Conservation (phyloP, 2,797 vertebrate species). For the Menidia menidia region DNA sequence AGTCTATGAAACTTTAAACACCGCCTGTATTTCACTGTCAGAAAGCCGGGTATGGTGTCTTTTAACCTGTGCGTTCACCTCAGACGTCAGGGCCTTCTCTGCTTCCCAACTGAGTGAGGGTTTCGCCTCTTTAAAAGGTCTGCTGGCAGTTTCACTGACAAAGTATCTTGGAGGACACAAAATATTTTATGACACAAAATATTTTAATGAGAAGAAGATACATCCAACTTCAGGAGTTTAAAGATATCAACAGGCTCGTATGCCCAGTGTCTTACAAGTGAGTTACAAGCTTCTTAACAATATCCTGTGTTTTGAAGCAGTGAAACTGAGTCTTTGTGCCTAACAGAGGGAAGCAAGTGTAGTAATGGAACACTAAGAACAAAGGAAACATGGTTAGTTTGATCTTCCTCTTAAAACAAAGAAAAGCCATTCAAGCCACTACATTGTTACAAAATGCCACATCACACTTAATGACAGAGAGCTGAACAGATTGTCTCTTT, state of each 20-base stretch:
- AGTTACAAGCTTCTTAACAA: constrained; percentile 61
- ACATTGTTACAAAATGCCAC: constrained; percentile 74
- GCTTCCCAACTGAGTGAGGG: constrained; percentile 14
- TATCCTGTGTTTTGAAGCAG: constrained; percentile 49
- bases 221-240: constrained; percentile 69
- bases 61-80: constrained; percentile 65
- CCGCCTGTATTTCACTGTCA: constrained; percentile 65
- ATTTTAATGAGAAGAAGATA: constrained; percentile 81
- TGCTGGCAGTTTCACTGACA: constrained; percentile 4
- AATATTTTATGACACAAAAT: constrained; percentile 72
- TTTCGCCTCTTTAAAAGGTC: constrained; percentile 13
- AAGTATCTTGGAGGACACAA: constrained; percentile 50
- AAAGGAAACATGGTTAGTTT: constrained; percentile 67
- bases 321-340: constrained; percentile 60
- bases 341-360: constrained; percentile 50
- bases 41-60: constrained; percentile 60
- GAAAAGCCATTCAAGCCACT: constrained; percentile 73
- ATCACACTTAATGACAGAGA: constrained; percentile 71
- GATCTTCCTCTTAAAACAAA: constrained; percentile 70
- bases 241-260: constrained; percentile 63
- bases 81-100: constrained; percentile 55
- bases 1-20: constrained; percentile 77
- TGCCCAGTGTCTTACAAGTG: constrained; percentile 66
- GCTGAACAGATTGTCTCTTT: constrained; percentile 77
- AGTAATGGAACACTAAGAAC: constrained; percentile 56